These are phyloP conservation scores for Macaria notata DNA, from an alignment of 2,888 invertebrate species.

Conservation along the genomic window DNA sequence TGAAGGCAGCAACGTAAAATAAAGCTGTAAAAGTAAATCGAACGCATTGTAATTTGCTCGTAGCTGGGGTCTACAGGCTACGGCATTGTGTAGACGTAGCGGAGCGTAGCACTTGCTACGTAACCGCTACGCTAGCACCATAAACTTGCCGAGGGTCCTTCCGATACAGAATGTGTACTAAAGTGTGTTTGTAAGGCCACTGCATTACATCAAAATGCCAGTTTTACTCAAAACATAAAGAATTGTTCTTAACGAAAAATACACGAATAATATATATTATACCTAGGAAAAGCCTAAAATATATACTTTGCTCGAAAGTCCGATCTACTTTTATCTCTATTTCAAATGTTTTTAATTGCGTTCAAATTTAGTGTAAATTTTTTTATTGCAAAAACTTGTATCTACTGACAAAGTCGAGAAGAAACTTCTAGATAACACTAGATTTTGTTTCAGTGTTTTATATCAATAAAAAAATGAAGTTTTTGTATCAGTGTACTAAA, in stretches of 20 bases:
- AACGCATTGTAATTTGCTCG: conserved; percentile 7
- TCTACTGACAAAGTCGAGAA: too few relatives aligned
- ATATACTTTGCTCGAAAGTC: too few relatives aligned
- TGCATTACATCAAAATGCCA: background rate
- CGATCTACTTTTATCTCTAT: too few relatives aligned
- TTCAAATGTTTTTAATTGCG: too few relatives aligned
- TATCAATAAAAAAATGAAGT: too few relatives aligned
- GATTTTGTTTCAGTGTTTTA: too few relatives aligned
- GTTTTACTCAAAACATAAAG: background rate
- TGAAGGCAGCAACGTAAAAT: conserved; percentile 2
- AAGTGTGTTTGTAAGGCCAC: conserved; percentile 1
- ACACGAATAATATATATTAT: too few relatives aligned
- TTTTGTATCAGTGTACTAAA: too few relatives aligned
- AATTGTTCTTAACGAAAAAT: background rate
- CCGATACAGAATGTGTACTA: conserved; percentile 8
- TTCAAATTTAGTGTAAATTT: too few relatives aligned
- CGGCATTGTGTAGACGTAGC: conserved; percentile 16
- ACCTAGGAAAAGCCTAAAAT: too few relatives aligned
- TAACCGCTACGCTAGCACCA: conserved; percentile 19
- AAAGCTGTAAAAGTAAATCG: conserved; percentile 19
- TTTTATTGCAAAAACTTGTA: too few relatives aligned
- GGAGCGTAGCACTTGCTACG: conserved; percentile 23
- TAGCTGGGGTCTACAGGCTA: conserved; percentile 13
- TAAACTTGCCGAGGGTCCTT: conserved; percentile 17
- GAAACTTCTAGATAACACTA: too few relatives aligned